Evolutionary conservation across 2,888 invertebrate genomes (phyloP), one percentile per base, ranked within the genome.

Genomic region (Eupelmus urozonus): DNA sequence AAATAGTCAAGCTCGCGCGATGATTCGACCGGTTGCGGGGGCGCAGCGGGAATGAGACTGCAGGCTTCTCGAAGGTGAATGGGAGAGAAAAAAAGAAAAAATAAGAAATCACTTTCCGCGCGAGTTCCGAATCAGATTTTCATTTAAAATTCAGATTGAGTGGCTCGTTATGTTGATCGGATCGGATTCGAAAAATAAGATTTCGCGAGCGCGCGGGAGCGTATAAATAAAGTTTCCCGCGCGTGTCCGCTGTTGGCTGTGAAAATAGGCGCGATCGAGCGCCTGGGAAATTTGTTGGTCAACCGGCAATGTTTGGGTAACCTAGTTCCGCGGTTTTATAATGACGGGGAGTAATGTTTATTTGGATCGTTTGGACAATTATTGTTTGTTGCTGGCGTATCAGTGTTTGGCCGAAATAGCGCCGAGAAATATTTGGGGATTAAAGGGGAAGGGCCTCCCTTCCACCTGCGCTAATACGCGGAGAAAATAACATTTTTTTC

Each of bases 1-100:
- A 78, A 78, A 70, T 67, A 74, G 73, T 69, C n/a, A n/a, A n/a
- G n/a, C n/a, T n/a, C 25, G 49, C 53, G 60, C 42, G 66, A 76
- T 63, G 57, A 59, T 63, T 76, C 72, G 59, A 62, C 20, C 51
- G 18, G 4, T 16, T 34, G 49, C 16, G 49, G n/a, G n/a, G n/a
- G 9, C 16, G 57, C 25, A 16, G 18, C 16, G 23, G 34, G 11
- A 34, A 71, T 29, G 71, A 66, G 59, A 65, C 66, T 42, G 59
- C 49, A 27, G 20, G 57, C 20, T 11, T 18, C 4, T n/a, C 11
- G n/a, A n/a, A 20, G 13, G 11, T 18, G n/a, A 16, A 18, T 16
- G 45, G 18, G n/a, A 40, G 29, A 55, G 3, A 25, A 20, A 23
- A 49, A 74, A 65, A 59, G 59, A 78, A 67, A 40, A 65, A 65